Conservation (phyloP, 2,797 vertebrate genomes). For the Hozukius guyotensis region DNA sequence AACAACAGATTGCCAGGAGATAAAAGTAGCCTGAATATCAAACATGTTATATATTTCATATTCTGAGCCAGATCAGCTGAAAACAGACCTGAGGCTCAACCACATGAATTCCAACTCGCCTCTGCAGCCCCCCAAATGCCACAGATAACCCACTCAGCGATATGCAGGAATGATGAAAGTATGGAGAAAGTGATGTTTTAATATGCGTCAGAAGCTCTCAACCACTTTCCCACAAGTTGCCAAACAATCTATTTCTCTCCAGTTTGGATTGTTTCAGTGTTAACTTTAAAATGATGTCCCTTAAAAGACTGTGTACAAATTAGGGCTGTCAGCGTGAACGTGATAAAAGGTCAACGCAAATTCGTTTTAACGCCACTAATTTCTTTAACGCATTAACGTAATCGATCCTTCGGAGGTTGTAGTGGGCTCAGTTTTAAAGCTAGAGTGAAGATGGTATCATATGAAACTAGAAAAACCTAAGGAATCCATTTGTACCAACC, state of each 20-base stretch:
- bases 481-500: background rate
- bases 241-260: background rate
- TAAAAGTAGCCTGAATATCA: conserved; percentile 37
- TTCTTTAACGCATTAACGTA: background rate
- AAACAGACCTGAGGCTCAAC: conserved; percentile 54
- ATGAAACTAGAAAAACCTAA: background rate
- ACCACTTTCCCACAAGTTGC: background rate
- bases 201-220: background rate
- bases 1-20: conserved; percentile 26
- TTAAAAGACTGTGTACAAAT: background rate
- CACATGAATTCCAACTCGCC: conserved; percentile 54
- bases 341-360: background rate
- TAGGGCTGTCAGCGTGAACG: background rate
- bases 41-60: conserved; percentile 37
- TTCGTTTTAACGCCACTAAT: background rate
- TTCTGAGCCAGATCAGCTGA: conserved; percentile 44
- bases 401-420: too few relatives aligned
- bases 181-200: conserved; percentile 32
- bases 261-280: background rate
- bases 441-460: background rate
- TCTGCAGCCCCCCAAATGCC: conserved; percentile 47
- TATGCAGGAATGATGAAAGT: conserved; percentile 57
- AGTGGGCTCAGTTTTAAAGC: too few relatives aligned
- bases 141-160: conserved; percentile 59
- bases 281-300: background rate